phyloP scores from a whole-genome alignment of 2,113 vertebrate genomes.

The Himantopus leucocephalus region DNA sequence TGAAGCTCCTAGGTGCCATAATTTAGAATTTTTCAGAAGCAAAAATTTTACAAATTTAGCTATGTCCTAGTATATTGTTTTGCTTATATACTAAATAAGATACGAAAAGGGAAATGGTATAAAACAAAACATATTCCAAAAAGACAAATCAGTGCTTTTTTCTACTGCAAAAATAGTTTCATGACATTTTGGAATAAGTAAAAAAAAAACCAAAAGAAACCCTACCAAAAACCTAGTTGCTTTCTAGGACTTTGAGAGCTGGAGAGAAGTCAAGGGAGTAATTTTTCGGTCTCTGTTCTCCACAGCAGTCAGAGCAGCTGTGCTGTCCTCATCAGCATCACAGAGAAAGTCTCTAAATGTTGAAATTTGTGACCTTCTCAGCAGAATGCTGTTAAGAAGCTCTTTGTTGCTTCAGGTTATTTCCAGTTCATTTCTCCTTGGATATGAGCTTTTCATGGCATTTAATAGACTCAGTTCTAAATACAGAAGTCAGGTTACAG shows the following conservation, averaged over 20 bases:
- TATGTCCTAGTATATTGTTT: neutral
- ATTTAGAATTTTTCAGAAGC: neutral
- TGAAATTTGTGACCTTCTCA: slow-evolving; percentile 67
- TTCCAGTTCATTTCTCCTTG: slow-evolving; percentile 63
- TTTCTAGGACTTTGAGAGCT: neutral
- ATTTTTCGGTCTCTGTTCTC: neutral
- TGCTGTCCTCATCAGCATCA: slow-evolving; percentile 37
- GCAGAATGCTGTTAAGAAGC: slow-evolving; percentile 49
- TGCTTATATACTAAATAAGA: neutral
- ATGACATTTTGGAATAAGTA: neutral
- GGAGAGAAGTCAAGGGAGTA: neutral
- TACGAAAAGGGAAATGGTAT: neutral
- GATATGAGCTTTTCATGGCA: slow-evolving; percentile 57
- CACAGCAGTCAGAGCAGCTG: neutral
- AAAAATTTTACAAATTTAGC: neutral
- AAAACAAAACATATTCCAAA: neutral
- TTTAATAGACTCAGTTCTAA: slow-evolving; percentile 61
- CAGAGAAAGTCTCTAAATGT: slow-evolving; percentile 29
- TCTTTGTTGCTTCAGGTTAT: slow-evolving; percentile 68
- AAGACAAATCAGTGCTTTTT: neutral
- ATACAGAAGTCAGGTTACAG: slow-evolving; percentile 60
- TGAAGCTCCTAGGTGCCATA: neutral
- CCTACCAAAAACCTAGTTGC: accelerated
- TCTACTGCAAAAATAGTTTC: neutral
- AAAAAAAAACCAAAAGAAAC: neutral